phyloP scores from a whole-genome alignment of 2,797 vertebrate species.

The Poecilia velifera region DNA sequence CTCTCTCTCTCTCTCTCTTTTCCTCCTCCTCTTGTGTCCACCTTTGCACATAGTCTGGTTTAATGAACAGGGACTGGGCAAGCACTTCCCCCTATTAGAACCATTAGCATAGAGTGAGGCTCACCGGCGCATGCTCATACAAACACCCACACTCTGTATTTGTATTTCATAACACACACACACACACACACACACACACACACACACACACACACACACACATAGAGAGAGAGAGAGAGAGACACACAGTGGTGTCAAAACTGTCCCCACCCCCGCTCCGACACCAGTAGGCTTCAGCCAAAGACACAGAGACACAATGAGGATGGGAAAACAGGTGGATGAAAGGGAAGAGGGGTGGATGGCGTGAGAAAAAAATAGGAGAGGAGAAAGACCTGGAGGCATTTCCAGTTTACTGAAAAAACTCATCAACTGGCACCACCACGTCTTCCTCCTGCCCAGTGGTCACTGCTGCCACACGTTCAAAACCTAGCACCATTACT shows the following conservation, averaged over 20 bases:
- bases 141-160: constrained; percentile 71
- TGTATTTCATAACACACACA: constrained; percentile 68
- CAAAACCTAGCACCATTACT: constrained; percentile 27
- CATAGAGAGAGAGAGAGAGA: not conserved
- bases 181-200: constrained; percentile 60
- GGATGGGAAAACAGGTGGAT: constrained; percentile 24
- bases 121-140: constrained; percentile 60
- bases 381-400: constrained; percentile 35
- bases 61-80: constrained; percentile 58
- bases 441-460: constrained; percentile 51
- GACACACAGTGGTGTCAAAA: constrained; percentile 58
- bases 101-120: constrained; percentile 49
- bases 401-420: constrained; percentile 59
- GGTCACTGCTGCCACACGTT: constrained; percentile 42
- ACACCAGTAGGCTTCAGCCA: constrained; percentile 62
- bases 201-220: constrained; percentile 66
- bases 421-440: constrained; percentile 52
- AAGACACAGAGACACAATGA: constrained; percentile 70
- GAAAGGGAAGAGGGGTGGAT: constrained; percentile 23
- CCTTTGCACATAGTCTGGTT: constrained; percentile 60
- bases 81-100: constrained; percentile 59
- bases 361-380: not conserved
- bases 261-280: constrained; percentile 74
- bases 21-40: constrained; percentile 34
- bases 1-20: constrained; percentile 22